Base-by-base conservation (phyloP, 2,797 vertebrate species). In the Varecia variegata region DNA sequence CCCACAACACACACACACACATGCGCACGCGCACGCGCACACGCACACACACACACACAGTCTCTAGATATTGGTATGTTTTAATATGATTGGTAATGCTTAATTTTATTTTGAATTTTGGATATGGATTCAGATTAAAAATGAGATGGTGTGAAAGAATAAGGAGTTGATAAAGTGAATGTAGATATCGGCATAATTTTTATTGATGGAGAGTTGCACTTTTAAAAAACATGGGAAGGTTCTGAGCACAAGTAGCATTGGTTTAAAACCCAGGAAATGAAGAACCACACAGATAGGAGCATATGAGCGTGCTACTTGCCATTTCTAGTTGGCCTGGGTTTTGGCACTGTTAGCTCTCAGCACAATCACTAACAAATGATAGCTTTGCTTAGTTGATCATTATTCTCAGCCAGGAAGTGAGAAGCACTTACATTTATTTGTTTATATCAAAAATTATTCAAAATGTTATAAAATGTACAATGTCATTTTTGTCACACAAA, bases 31-130 rank as follows among this genome's bases (percentile, higher is more conserved):
- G 4, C 77, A 50, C 32, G n/a, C 32, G 45, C 10, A 62, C 40
- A 9, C 21, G 10, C n/a, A 65, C n/a, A 45, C 2, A 50, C 7
- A 38, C 77, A 50, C 32, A 52, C 32, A 62, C 11, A 62, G 7
- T 10, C 43, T 45, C 30, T 14, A 32, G 32, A 4, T 76, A 40
- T 62, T 40, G 20, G 2, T 18, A 35, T 77, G 3, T 79, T 20
- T 68, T 68, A 73, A 3, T 50, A 30, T 67, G 13, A 14, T 35
- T 58, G 23, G 1, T 73, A 79, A 83, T 30, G 2, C 1, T 38
- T 88, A 56, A 77, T 47, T 52, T 93, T 71, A 45, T 93, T 77
- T 58, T 50, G 23, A 65, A 71, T 43, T 9, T 79, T 88, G 18
- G 5, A 43, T 62, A 45, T 52, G 3, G 32, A 1, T 91, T 91